These are phyloP conservation scores for Oscheius sp. DNA, from an alignment of 2,888 invertebrate species.

Conservation along the genomic window DNA sequence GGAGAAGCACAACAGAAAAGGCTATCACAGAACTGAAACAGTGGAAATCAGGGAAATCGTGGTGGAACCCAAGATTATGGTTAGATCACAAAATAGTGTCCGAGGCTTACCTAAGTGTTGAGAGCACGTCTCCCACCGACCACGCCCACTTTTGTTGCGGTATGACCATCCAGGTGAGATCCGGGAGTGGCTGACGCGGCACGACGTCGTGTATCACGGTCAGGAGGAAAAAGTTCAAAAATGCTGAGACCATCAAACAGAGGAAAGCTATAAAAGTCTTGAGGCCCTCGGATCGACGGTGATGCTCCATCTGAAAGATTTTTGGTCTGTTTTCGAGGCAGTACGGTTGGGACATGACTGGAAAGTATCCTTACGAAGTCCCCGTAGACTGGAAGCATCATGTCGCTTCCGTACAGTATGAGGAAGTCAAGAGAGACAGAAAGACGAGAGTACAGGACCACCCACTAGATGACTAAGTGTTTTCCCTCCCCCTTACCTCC, in stretches of 20 bases:
- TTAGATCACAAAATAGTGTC: no score
- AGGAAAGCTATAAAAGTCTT: constrained; percentile 68
- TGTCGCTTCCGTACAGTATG: no score
- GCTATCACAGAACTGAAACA: constrained; percentile 67
- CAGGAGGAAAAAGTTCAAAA: constrained; percentile 72
- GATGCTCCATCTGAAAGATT: constrained; percentile 26
- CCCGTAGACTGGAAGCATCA: no score
- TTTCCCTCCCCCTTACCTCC: no score
- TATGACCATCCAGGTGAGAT: constrained; percentile 70
- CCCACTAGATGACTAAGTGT: no score
- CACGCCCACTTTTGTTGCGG: constrained; percentile 73
- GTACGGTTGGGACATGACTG: no score
- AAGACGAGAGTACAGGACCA: no score
- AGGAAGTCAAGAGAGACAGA: no score
- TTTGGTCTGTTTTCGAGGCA: no score
- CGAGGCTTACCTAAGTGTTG: constrained; percentile 64
- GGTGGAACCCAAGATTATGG: no score
- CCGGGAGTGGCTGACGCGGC: constrained; percentile 65
- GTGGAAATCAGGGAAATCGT: constrained; percentile 4
- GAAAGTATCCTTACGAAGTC: no score
- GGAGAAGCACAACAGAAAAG: constrained; percentile 69
- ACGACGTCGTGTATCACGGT: constrained; percentile 72
- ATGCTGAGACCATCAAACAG: constrained; percentile 69
- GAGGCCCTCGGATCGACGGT: constrained; percentile 58
- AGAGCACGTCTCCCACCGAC: constrained; percentile 72